Conservation (phyloP, 92 coral and sea anemone genomes). For the Scolanthus callimorphus region DNA sequence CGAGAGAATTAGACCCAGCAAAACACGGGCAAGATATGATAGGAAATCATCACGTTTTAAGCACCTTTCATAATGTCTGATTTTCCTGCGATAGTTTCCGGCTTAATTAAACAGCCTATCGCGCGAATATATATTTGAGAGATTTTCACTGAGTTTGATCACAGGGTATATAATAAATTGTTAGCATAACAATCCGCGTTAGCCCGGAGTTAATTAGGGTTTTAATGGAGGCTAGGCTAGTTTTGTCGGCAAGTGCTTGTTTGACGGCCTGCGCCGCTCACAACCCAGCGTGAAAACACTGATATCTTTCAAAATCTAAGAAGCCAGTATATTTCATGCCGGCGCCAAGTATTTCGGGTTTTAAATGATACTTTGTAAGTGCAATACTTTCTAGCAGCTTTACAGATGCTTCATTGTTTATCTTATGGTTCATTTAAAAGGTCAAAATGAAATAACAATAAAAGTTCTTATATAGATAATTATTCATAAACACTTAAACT, state of each 20-base stretch:
- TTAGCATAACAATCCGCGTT: neutral
- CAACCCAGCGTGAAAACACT: neutral
- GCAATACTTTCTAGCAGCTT: neutral
- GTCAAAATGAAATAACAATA: slow-evolving; percentile 1
- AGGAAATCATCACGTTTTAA: neutral
- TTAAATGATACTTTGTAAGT: neutral
- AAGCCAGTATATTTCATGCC: neutral
- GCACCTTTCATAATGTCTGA: too few relatives aligned
- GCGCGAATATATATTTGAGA: neutral
- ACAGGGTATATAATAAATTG: neutral
- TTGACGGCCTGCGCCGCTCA: neutral
- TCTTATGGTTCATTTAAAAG: neutral
- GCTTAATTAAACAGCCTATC: neutral
- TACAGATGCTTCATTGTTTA: slow-evolving; percentile 3
- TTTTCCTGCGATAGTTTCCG: neutral
- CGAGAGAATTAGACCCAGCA: too few relatives aligned
- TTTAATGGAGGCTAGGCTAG: neutral
- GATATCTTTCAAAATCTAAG: neutral
- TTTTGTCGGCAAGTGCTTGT: too few relatives aligned
- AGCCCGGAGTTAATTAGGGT: neutral
- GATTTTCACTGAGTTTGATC: neutral
- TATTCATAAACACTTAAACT: slow-evolving; percentile 2
- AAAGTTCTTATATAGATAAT: neutral
- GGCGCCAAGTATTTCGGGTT: neutral
- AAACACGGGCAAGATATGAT: neutral